Evolutionary conservation across 2,888 invertebrate genomes (phyloP), one percentile per base, ranked within the genome.

Genomic region (Mylabris sibirica): DNA sequence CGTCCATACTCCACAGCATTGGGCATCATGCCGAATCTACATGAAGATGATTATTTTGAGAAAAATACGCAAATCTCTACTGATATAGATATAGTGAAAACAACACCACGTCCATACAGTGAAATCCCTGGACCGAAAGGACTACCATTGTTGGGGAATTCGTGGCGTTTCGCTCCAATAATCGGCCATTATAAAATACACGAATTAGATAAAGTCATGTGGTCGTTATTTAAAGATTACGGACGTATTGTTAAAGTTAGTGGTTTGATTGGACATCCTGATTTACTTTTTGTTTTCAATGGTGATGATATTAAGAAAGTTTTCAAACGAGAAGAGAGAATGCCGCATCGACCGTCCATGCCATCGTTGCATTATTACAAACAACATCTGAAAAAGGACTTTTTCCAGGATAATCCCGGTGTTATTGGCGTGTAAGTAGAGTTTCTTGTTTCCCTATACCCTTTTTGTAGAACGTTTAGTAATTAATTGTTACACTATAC

Each of bases 91-190:
- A n/a, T n/a, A n/a, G n/a, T n/a, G n/a, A n/a, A n/a, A n/a, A n/a
- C n/a, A n/a, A n/a, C 14, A 38, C 9, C 38, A 8, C 30, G 61
- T 66, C 87, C 90, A 0, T 94, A 92, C 82, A 83, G 87, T 63
- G 88, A 88, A 69, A 90, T 94, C 80, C 94, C 94, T 3, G 94
- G 94, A 22, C 93, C 93, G 20, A 90, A 86, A 84, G 90, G 90
- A 63, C 83, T 93, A 80, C 93, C 93, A 0, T 67, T 93, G 60
- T 85, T 94, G 63, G 94, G 94, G 66, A 94, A 94, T 82, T 90
- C 93, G 3, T 94, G 94, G 94, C 87, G 93, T 74, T 93, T 94
- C 83, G 91, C 93, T 63, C 89, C 91, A 6, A 77, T 89, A 67
- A 88, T 91, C 89, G 89, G 89, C 65, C 87, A 88, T 68, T 89